A percentile compares a stretch with the other conserved stretches of the same genome.
Evolutionary conservation across 2,113 vertebrate genomes (phyloP).

Genomic region (Lepus americanus): DNA sequence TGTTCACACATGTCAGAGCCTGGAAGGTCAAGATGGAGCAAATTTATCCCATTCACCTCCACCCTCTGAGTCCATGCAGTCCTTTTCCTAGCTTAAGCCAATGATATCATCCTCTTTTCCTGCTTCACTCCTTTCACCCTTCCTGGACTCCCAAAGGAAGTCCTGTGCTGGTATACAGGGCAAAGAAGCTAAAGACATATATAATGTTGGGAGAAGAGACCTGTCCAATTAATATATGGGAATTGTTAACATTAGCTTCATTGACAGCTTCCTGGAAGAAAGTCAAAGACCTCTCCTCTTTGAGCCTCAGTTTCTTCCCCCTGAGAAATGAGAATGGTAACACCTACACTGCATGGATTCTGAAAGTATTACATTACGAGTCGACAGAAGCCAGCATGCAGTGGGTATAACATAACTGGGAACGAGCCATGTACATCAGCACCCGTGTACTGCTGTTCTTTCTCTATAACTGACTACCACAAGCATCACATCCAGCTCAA

Average conservation of each 20-base stretch:
- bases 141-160: neutral
- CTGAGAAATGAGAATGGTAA: neutral
- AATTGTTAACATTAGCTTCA: neutral
- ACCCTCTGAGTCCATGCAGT: neutral
- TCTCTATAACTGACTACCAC: neutral
- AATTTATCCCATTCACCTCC: neutral
- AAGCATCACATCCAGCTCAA: neutral
- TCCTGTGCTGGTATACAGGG: neutral
- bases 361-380: neutral
- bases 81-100: neutral
- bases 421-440: neutral
- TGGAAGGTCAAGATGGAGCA: neutral
- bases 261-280: neutral
- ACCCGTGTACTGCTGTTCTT: neutral
- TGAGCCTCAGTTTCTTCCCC: neutral
- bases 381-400: neutral
- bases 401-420: neutral
- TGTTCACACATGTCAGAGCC: neutral
- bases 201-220: neutral
- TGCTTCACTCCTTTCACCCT: neutral
- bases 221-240: neutral
- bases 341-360: neutral
- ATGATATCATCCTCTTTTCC: neutral
- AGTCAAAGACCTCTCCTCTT: neutral
- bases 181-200: neutral